Conservation (phyloP, 2,888 invertebrate genomes). For the Sarcophaga rosellei region DNA sequence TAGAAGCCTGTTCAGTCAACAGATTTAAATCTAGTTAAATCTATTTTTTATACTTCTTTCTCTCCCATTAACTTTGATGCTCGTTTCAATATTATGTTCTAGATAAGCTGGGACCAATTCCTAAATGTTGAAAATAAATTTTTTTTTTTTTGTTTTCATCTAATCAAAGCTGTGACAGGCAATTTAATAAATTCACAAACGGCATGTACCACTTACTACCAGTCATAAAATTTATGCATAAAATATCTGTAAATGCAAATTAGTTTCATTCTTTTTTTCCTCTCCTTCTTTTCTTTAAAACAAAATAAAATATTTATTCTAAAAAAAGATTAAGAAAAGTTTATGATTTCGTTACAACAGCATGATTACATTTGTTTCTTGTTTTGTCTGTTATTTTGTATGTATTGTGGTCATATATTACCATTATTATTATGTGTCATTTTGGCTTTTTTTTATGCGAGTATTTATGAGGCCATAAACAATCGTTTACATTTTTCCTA, state of each 20-base stretch:
- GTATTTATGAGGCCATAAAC: constrained; percentile 6
- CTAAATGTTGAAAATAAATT: neutral
- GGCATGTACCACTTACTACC: neutral
- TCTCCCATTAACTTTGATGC: no score
- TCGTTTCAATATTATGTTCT: no score
- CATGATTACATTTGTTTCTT: no score
- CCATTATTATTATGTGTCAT: neutral
- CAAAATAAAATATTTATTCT: no score
- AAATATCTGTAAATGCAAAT: neutral
- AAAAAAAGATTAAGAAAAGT: no score
- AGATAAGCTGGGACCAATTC: no score
- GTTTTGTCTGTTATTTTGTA: neutral
- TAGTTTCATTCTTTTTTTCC: neutral
- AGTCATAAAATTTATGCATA: neutral
- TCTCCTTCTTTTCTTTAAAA: neutral
- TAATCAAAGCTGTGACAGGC: neutral
- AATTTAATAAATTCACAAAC: neutral
- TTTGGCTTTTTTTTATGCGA: neutral
- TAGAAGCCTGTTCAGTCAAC: no score
- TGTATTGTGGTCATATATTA: neutral
- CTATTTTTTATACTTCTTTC: no score
- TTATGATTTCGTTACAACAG: no score
- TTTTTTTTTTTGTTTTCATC: neutral
- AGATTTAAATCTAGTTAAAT: no score
- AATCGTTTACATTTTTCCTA: neutral